These are phyloP conservation scores for Meloidogyne hapla DNA, from an alignment of 1,140 invertebrate species.

Conservation along the genomic window DNA sequence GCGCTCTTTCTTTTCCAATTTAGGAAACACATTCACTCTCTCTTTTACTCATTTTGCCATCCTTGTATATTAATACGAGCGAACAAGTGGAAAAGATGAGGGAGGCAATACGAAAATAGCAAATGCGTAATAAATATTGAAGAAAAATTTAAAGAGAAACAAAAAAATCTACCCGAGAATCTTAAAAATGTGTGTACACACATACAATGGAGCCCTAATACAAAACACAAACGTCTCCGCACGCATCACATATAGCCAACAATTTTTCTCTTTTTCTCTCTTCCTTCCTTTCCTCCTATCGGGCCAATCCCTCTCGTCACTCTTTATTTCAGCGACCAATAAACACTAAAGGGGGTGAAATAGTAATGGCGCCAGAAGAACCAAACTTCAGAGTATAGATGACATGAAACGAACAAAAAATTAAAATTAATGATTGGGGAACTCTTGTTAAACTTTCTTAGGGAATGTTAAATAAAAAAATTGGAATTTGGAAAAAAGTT, in stretches of 20 bases:
- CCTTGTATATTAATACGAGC: neutral
- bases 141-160: neutral
- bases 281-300: neutral
- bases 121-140: neutral
- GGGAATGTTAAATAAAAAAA: neutral
- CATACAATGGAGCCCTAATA: neutral
- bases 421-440: neutral
- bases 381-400: neutral
- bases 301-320: neutral
- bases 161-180: neutral
- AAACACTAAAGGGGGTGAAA: neutral
- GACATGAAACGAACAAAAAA: neutral
- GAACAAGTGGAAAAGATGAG: neutral
- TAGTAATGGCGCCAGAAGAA: neutral
- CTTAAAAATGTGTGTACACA: neutral
- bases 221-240: neutral
- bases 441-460: neutral
- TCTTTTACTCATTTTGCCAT: neutral
- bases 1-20: constrained; percentile 3
- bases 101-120: neutral
- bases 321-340: neutral
- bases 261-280: neutral
- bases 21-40: neutral
- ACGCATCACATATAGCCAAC: neutral
- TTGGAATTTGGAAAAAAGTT: neutral